Conservation (phyloP, 2,113 vertebrate species). For the Leptosomus discolor region DNA sequence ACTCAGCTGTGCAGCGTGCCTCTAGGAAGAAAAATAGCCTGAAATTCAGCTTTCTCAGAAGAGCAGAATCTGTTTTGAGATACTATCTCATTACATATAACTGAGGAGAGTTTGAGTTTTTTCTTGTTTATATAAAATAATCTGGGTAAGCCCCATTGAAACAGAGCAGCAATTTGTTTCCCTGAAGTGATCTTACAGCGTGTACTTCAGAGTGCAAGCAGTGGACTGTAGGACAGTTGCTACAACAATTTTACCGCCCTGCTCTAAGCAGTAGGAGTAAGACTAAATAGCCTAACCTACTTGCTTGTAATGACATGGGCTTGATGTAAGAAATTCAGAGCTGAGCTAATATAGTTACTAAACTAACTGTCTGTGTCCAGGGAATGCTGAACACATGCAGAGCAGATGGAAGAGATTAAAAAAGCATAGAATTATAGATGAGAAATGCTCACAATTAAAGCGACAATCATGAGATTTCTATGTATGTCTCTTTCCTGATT, state of each 20-base stretch:
- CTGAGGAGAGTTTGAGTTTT: neutral
- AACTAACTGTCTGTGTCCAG: neutral
- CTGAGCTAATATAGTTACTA: neutral
- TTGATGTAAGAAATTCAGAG: neutral
- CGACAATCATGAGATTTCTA: neutral
- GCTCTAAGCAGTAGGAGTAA: neutral
- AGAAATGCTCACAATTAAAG: neutral
- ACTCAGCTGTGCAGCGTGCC: neutral
- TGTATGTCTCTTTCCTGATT: neutral
- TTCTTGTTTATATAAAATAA: neutral
- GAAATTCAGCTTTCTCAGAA: neutral
- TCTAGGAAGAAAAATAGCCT: neutral
- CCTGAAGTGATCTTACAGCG: neutral
- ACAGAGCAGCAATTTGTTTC: neutral
- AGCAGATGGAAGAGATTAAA: slow-evolving; percentile 47
- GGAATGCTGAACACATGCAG: neutral
- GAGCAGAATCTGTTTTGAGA: neutral
- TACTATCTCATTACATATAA: neutral
- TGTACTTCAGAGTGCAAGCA: fast-evolving
- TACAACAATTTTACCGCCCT: neutral
- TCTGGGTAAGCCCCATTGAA: neutral
- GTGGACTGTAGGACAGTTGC: neutral
- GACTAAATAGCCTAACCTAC: neutral
- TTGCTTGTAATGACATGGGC: neutral
- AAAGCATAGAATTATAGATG: neutral